phyloP scores from a whole-genome alignment of 2,113 vertebrate species.

The Chrysochloris asiatica region DNA sequence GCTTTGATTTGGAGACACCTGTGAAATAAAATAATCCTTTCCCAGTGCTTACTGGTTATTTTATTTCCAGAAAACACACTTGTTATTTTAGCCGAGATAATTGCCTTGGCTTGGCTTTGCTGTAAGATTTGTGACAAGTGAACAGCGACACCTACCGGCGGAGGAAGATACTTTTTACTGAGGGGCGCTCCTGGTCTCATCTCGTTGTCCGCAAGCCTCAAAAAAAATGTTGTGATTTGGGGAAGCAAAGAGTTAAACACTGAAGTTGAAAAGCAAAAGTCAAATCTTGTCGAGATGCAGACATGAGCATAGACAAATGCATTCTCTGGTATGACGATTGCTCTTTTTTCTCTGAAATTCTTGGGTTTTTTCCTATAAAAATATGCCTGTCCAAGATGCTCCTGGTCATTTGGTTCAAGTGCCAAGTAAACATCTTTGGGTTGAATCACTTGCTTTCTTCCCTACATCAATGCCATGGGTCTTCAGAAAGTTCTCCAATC shows the following conservation, averaged over 20 bases:
- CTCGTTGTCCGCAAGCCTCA: too few species aligned
- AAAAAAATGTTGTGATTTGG: conserved; percentile 29
- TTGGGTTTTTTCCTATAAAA: conserved; percentile 16
- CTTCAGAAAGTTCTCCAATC: not conserved
- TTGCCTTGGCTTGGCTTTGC: not conserved
- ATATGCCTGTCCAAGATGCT: not conserved
- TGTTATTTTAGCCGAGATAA: conserved; percentile 51
- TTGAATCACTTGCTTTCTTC: conserved; percentile 36
- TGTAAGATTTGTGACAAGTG: not conserved
- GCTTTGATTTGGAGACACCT: conserved; percentile 75
- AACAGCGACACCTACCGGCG: conserved; percentile 66
- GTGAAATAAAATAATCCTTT: conserved; percentile 74
- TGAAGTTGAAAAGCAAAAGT: not conserved
- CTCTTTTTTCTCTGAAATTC: conserved; percentile 76
- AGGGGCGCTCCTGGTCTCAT: too few species aligned
- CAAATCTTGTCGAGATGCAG: not conserved
- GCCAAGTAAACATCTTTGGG: conserved; percentile 21
- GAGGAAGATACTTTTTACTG: too few species aligned
- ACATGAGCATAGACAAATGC: conserved; percentile 17
- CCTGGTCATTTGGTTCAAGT: not conserved
- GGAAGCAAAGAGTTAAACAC: not conserved
- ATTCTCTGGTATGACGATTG: conserved; percentile 71
- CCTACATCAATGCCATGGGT: not conserved
- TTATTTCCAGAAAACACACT: conserved; percentile 70
- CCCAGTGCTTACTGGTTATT: conserved; percentile 71